Base-by-base conservation (phyloP, 53 echinoderm and acorn worm genomes). In the Apostichopus leukothele region DNA sequence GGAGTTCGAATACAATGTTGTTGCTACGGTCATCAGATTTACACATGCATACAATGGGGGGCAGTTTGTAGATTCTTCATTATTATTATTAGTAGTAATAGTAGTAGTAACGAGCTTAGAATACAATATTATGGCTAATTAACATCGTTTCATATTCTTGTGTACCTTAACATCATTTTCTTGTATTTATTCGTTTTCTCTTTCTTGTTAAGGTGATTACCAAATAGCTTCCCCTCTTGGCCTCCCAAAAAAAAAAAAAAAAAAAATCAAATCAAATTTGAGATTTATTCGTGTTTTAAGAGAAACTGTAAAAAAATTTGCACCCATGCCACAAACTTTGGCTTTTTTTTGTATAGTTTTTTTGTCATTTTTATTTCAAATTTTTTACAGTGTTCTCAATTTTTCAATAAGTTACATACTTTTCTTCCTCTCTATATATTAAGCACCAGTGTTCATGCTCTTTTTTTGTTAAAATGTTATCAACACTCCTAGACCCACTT, bases 41-140 rank as follows among this genome's bases (percentile, higher is more conserved):
- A 81, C 81, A 81, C 81, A 81, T 81, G 81, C 81, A 81, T 81
- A 81, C 81, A 81, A n/a, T 81, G 81, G 39, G 39, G 39, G 81
- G 52, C 81, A 21, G 55, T 71, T 81, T 81, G 81, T 81, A 14
- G 20, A 54, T 54, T 81, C 19, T 20, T 23, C 16, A 77, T 77
- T 5, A 77, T 76, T 11, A 76, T 76, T 39, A 76, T 39, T 22
- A 59, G 55, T 71, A 71, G 13, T 71, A 71, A 3, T 71, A 71
- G 13, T 21, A 16, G 20, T 71, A 71, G 71, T 55, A 81, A 81
- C 60, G 81, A 81, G 81, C 81, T 59, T 81, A 81, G 6, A 59
- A 81, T 81, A 81, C 81, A 81, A 81, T 81, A 54, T 81, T 81
- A 54, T 81, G 81, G 21, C 20, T 81, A 55, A 22, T 55, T 19